Evolutionary conservation across 2,113 vertebrate genomes (phyloP).

Genomic region (Ciconia maguari): DNA sequence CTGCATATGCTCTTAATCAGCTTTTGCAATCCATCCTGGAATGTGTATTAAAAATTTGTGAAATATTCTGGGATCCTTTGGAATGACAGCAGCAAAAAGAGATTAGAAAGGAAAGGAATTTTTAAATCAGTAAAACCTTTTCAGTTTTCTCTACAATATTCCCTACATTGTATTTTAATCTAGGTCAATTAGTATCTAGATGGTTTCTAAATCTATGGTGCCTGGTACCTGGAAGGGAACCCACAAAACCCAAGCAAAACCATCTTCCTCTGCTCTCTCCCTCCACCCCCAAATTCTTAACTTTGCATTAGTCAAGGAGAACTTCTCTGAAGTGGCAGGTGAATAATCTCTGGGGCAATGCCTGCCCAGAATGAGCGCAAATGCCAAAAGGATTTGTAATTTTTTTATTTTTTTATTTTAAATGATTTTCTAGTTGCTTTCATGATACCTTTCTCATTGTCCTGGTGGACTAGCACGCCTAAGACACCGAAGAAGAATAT

Average conservation of each 20-base stretch:
- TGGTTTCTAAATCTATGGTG: neutral
- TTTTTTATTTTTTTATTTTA: neutral
- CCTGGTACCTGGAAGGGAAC: neutral
- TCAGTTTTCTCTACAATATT: neutral
- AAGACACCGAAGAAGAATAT: neutral
- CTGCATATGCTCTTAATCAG: conserved; percentile 28
- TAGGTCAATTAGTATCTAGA: neutral
- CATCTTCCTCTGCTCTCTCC: neutral
- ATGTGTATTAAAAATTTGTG: neutral
- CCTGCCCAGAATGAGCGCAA: neutral
- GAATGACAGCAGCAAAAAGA: neutral
- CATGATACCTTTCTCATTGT: neutral
- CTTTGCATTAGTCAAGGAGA: neutral
- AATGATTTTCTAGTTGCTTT: neutral
- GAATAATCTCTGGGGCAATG: neutral
- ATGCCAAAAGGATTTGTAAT: neutral
- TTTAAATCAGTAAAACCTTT: neutral
- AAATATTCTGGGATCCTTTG: neutral
- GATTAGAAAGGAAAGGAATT: neutral
- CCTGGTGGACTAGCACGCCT: accelerated
- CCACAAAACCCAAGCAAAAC: neutral
- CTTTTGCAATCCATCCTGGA: neutral
- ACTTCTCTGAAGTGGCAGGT: neutral
- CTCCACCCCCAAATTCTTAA: neutral
- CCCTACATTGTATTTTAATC: neutral